A percentile compares a stretch with the other conserved stretches of the same genome.
These are phyloP conservation scores for Onychostoma macrolepis DNA, from an alignment of 2,113 vertebrate species.

Conservation along the genomic window DNA sequence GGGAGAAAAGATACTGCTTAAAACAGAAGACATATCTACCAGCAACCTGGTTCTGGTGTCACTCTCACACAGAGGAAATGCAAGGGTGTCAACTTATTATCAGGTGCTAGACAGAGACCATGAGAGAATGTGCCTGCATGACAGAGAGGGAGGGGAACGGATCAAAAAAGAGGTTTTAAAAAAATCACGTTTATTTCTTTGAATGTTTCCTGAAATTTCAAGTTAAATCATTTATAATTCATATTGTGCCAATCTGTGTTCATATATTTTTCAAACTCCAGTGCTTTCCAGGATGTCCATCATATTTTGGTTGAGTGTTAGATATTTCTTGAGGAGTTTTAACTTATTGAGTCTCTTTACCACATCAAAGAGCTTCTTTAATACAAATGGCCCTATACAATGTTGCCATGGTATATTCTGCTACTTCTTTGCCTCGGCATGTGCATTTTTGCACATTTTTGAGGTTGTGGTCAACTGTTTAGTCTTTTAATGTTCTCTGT, in stretches of 20 bases:
- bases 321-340: background rate
- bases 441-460: background rate
- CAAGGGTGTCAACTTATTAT: conserved; percentile 35
- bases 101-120: conserved; percentile 24
- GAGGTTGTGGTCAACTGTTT: background rate
- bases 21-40: conserved; percentile 3
- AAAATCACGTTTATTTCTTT: background rate
- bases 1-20: background rate
- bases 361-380: background rate
- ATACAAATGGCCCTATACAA: conserved; percentile 2
- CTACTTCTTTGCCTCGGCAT: background rate
- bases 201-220: background rate
- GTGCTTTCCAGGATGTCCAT: background rate
- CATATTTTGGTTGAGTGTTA: background rate
- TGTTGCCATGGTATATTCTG: background rate
- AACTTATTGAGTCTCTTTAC: background rate
- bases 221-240: background rate
- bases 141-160: background rate
- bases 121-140: conserved; percentile 10
- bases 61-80: background rate
- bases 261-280: background rate
- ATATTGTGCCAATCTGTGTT: background rate
- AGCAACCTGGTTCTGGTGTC: background rate
- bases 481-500: background rate
- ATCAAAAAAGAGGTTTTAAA: background rate